These are phyloP conservation scores for Tapera naevia DNA, from an alignment of 2,797 vertebrate genomes.

Conservation along the genomic window DNA sequence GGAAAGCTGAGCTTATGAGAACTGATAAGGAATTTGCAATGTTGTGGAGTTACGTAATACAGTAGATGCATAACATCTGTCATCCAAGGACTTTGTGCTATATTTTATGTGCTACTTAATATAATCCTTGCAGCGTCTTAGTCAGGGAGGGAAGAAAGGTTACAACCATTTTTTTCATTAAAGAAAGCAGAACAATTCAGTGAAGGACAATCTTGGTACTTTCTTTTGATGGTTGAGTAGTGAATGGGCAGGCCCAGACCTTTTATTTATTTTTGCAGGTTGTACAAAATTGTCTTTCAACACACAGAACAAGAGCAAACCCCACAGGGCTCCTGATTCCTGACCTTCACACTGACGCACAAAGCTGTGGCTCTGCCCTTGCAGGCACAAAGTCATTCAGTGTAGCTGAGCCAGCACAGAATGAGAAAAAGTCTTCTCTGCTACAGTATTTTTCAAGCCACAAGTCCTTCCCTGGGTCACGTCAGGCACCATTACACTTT, in stretches of 20 bases:
- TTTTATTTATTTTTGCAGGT: slow-evolving; percentile 38
- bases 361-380: slow-evolving; percentile 32
- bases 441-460: slow-evolving; percentile 11
- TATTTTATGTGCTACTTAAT: slow-evolving; percentile 18
- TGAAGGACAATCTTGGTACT: neutral
- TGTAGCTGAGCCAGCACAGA: slow-evolving; percentile 41
- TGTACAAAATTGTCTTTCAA: slow-evolving; percentile 12
- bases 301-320: slow-evolving; percentile 30
- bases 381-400: slow-evolving; percentile 40
- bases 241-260: neutral
- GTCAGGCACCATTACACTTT: neutral
- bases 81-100: neutral
- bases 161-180: neutral
- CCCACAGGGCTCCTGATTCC: slow-evolving; percentile 48
- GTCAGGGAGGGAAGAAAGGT: neutral
- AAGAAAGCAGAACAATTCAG: neutral
- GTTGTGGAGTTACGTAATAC: slow-evolving; percentile 14
- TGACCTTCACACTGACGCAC: slow-evolving; percentile 46
- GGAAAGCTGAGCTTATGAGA: slow-evolving; percentile 6
- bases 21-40: slow-evolving; percentile 20
- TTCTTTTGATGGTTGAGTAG: neutral
- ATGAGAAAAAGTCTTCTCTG: slow-evolving; percentile 8
- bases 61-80: slow-evolving; percentile 25
- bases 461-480: neutral
- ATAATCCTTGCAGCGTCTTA: neutral